Evolutionary conservation across 2,113 vertebrate species (phyloP).

Genomic region (Piaya cayana): DNA sequence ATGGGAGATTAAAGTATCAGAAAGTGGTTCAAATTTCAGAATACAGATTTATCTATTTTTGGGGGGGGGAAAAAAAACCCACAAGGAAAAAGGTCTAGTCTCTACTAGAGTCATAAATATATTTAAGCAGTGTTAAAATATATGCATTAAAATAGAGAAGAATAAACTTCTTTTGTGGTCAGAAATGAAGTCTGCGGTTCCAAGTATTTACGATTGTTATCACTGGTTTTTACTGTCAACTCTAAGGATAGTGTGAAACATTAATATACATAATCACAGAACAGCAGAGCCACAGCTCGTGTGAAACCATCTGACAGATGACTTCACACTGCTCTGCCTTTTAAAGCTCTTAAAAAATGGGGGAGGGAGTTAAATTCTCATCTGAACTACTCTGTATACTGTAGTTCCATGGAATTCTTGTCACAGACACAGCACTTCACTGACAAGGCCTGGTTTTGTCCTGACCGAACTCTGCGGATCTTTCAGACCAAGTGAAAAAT

Average conservation of each 20-base stretch:
- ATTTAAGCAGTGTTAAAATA: conserved; percentile 73
- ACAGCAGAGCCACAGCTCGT: conserved; percentile 61
- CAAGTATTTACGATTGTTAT: conserved; percentile 49
- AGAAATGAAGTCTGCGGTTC: conserved; percentile 62
- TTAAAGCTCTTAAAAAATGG: conserved; percentile 75
- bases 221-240: conserved; percentile 53
- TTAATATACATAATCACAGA: conserved; percentile 66
- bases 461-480: conserved; percentile 52
- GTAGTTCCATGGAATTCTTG: conserved; percentile 51
- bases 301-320: conserved; percentile 50
- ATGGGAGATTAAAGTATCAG: conserved; percentile 64
- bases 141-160: conserved; percentile 69
- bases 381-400: conserved; percentile 46
- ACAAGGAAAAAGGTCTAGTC: conserved; percentile 64
- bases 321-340: conserved; percentile 68
- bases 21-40: conserved; percentile 73
- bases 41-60: conserved; percentile 57
- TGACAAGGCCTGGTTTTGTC: conserved; percentile 38
- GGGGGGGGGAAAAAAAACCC: not conserved
- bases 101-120: conserved; percentile 72
- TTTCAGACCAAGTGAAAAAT: conserved; percentile 63
- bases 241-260: conserved; percentile 55
- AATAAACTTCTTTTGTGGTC: conserved; percentile 63
- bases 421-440: conserved; percentile 47
- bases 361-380: conserved; percentile 55